Percentiles rank a stretch among this genome's conserved stretches.
phyloP scores from a whole-genome alignment of 2,888 invertebrate genomes.

The Gryllus longicercus region DNA sequence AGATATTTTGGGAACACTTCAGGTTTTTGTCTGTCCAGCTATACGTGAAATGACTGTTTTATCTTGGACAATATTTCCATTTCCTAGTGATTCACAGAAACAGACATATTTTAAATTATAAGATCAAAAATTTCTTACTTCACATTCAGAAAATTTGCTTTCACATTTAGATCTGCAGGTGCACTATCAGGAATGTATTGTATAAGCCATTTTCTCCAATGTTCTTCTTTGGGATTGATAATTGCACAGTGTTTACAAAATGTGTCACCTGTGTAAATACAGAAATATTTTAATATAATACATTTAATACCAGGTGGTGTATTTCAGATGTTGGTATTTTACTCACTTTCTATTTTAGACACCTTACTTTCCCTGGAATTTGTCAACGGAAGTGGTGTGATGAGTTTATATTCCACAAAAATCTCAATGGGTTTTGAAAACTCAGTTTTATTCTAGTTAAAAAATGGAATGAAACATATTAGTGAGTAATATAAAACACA shows the following conservation, averaged over 20 bases:
- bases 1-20: no score
- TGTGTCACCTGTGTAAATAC: background rate
- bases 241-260: background rate
- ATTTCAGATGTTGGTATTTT: background rate
- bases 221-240: background rate
- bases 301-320: background rate
- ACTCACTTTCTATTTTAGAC: background rate
- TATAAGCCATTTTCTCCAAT: background rate
- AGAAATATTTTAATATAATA: background rate
- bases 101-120: background rate
- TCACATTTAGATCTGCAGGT: background rate
- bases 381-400: background rate
- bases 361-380: background rate
- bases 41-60: no score
- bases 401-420: background rate
- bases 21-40: no score
- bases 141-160: background rate
- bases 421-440: background rate
- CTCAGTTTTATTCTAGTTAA: background rate
- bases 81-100: no score
- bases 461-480: background rate
- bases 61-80: no score
- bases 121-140: background rate
- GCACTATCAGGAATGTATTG: background rate
- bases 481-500: background rate